Base-by-base conservation (phyloP, 1,140 invertebrate species). In the Acromyrmex heyeri region DNA sequence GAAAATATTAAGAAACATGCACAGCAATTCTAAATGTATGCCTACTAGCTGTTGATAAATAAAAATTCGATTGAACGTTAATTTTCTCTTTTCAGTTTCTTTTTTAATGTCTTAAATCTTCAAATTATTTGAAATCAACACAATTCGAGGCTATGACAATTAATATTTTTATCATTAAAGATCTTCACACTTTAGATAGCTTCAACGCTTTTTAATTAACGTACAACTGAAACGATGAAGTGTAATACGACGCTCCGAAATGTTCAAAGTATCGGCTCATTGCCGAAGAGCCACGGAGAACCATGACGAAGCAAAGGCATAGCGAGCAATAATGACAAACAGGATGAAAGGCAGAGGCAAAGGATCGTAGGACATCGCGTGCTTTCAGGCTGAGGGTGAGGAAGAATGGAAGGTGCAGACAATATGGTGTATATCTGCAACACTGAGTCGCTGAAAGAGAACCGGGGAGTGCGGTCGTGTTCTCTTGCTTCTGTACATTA, bases 391-490 rank as follows among this genome's bases (percentile, higher is more conserved):
- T 16, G 79, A 65, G 61, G 65, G 57, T 57, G 61, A 50, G 64
- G 81, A 70, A 62, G 77, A 70, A 79, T 59, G 59, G 44, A 65
- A 57, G 78, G 69, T n/a, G 72, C 61, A 62, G 57, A 72, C 70
- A 86, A 86, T 88, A 53, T 48, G 73, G 72, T 76, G 55, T 87
- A 87, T 87, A 90, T 90, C 89, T 86, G 70, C 70, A 87, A 75
- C 81, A 64, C 48, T 34, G 73, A 64, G 78, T 86, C 70, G 72
- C 73, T 88, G 89, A 91, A 91, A 91, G 83, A 86, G 87, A 73
- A 90, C 55, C 77, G 61, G 65, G 59, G 72, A 83, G 53, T 78
- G 67, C 78, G 79, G 79, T 83, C 67, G 27, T 83, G 55, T 83
- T 83, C 79, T 73, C 72, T 65, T 64, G 67, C 65, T 61, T 34